Evolutionary conservation across 2,113 vertebrate species (phyloP).

Genomic region (Archilochus colubris): DNA sequence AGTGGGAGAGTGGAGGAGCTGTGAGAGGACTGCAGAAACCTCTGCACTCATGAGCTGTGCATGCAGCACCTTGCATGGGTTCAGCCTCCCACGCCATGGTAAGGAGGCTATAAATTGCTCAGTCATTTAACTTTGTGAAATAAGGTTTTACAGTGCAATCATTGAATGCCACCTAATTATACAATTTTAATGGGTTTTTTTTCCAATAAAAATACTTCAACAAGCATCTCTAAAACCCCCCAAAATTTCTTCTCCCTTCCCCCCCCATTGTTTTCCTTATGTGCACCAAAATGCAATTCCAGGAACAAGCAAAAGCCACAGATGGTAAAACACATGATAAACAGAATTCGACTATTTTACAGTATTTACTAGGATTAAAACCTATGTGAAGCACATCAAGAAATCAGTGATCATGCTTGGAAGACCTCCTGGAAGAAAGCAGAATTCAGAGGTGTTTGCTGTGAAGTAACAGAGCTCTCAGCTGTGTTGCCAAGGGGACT

Average conservation of each 20-base stretch:
- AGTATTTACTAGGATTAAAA: neutral
- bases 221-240: neutral
- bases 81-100: neutral
- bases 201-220: neutral
- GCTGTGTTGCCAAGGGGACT: accelerated
- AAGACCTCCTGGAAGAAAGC: neutral
- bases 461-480: neutral
- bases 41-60: accelerated
- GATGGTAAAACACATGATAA: neutral
- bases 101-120: neutral
- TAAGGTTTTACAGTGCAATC: neutral
- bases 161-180: neutral
- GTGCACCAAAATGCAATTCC: neutral
- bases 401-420: neutral
- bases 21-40: neutral
- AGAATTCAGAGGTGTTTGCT: neutral
- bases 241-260: neutral
- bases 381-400: neutral
- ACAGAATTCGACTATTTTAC: neutral
- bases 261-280: neutral
- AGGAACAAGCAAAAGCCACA: neutral
- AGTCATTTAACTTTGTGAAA: neutral
- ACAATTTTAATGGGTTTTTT: neutral
- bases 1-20: neutral
- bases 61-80: neutral